Evolutionary conservation across 30 jellyfish, hydroid and myxozoan species (phyloP).

Genomic region (Cassiopea andromeda): DNA sequence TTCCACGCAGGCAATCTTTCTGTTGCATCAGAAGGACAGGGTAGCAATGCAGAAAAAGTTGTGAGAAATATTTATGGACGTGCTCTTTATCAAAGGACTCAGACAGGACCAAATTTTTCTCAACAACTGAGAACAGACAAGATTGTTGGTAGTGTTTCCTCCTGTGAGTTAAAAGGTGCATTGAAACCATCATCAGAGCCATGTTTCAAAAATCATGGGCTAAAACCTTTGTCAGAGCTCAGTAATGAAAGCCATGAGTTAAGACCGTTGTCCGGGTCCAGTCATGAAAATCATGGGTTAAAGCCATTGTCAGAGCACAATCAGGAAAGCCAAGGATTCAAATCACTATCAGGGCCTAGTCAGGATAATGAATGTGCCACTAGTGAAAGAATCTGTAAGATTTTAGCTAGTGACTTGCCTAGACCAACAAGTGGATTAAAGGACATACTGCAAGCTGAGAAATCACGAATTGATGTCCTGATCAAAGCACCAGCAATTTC

Average conservation of each 20-base stretch:
- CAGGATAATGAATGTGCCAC: background rate
- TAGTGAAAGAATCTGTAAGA: background rate
- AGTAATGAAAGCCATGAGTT: too few relatives aligned
- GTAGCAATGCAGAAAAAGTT: background rate
- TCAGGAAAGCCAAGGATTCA: too few relatives aligned
- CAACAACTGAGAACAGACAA: slow-evolving; percentile 64
- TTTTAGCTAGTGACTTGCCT: background rate
- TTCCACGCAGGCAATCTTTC: slow-evolving; percentile 2
- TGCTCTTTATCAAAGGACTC: slow-evolving; percentile 33
- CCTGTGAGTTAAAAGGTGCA: background rate
- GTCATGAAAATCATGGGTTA: too few relatives aligned
- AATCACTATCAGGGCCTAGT: too few relatives aligned
- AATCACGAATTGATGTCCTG: background rate
- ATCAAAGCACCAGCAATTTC: background rate
- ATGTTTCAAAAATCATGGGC: background rate
- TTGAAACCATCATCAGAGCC: background rate
- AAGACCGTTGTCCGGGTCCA: too few relatives aligned
- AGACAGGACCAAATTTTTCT: slow-evolving; percentile 43
- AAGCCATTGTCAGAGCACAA: too few relatives aligned
- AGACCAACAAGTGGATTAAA: background rate
- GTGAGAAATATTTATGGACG: slow-evolving; percentile 69
- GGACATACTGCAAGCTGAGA: background rate
- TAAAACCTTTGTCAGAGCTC: too few relatives aligned
- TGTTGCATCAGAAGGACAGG: slow-evolving; percentile 1
- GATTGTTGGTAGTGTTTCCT: slow-evolving; percentile 8